Conservation (phyloP, 2,113 vertebrate genomes). For the Octodon degus region DNA sequence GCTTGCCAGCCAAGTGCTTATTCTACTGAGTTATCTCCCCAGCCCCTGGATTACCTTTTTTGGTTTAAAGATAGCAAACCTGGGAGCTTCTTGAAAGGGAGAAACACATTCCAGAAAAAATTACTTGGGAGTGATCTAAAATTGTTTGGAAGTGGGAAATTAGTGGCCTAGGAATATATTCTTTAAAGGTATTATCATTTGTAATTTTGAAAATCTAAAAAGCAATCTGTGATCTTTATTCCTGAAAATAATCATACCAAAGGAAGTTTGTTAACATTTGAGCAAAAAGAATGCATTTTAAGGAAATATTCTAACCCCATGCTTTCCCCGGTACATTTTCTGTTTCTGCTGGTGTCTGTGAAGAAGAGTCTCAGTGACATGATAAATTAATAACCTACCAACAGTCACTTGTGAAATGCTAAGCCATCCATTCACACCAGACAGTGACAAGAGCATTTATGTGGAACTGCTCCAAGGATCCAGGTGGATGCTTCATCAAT, state of each 20-base stretch:
- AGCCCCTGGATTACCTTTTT: background rate
- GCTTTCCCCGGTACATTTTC: background rate
- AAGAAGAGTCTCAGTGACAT: background rate
- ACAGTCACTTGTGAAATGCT: constrained; percentile 51
- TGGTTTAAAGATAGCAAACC: background rate
- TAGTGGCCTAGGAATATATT: background rate
- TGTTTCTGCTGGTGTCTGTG: background rate
- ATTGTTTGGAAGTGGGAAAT: background rate
- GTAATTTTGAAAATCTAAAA: constrained; percentile 44
- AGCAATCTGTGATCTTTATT: background rate
- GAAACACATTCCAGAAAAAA: background rate
- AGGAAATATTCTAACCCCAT: background rate
- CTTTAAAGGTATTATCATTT: background rate
- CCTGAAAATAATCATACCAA: constrained; percentile 28
- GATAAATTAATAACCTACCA: background rate
- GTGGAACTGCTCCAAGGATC: background rate
- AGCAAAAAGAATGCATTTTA: background rate
- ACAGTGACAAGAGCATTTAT: background rate
- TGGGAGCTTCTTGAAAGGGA: background rate
- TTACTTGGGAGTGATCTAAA: background rate
- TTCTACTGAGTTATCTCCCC: no score
- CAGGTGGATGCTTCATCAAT: background rate
- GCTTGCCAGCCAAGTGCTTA: no score
- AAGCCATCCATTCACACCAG: constrained; percentile 1
- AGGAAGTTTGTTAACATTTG: background rate